phyloP scores from a whole-genome alignment of 2,797 vertebrate species.

The Lepilemur septentrionalis region DNA sequence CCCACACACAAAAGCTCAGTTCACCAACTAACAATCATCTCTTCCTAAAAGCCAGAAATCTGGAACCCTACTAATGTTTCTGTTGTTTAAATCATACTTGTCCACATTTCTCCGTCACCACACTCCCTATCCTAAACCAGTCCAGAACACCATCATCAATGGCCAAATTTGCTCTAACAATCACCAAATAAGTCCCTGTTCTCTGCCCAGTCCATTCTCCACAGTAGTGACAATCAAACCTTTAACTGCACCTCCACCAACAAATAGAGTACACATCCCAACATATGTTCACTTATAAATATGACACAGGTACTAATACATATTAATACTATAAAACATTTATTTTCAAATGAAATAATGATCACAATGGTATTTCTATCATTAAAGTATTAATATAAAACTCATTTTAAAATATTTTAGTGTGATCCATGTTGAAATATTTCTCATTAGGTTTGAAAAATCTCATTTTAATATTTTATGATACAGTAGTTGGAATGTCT shows the following conservation, averaged over 20 bases:
- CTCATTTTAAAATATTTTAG: constrained; percentile 13
- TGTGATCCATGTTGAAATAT: background rate
- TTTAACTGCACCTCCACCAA: background rate
- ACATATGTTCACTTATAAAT: background rate
- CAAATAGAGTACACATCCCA: background rate
- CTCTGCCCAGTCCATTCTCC: background rate
- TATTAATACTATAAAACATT: constrained; percentile 6
- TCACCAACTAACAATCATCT: constrained; percentile 21
- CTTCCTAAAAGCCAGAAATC: background rate
- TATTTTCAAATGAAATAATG: constrained; percentile 29
- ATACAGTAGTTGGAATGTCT: background rate
- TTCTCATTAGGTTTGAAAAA: constrained; percentile 20
- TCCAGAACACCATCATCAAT: background rate
- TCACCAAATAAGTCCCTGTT: background rate
- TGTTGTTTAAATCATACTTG: background rate
- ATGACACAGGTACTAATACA: constrained; percentile 9
- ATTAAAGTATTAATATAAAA: background rate
- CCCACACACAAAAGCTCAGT: background rate
- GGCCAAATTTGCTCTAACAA: background rate
- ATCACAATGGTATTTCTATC: background rate
- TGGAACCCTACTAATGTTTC: background rate
- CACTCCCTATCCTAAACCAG: background rate
- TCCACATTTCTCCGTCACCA: background rate
- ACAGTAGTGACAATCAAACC: background rate
- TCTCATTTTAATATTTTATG: background rate